Percentiles rank a stretch among this genome's conserved stretches.
Evolutionary conservation across 2,888 invertebrate genomes (phyloP).

Genomic region (Chouioia cunea): DNA sequence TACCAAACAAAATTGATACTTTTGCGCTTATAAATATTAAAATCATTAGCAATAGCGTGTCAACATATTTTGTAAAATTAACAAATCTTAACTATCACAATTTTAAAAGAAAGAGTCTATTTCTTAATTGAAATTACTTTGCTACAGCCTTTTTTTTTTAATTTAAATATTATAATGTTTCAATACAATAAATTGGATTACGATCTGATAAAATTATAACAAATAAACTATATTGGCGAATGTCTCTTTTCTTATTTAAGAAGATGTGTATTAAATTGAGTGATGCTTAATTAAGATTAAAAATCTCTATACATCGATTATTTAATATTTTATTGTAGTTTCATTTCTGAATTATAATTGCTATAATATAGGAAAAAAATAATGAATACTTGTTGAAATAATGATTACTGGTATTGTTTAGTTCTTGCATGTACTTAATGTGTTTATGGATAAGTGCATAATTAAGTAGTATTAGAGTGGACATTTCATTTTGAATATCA

Average conservation of each 20-base stretch:
- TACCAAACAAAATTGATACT: constrained; percentile 33
- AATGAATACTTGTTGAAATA: background rate
- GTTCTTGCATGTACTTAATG: no score
- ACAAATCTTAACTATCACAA: constrained; percentile 29
- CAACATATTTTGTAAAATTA: background rate
- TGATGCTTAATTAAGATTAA: no score
- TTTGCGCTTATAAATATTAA: background rate
- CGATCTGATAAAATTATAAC: background rate
- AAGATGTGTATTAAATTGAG: no score
- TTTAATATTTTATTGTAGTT: background rate
- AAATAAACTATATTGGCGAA: background rate
- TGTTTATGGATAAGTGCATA: no score
- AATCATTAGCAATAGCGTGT: no score
- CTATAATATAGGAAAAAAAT: constrained; percentile 4
- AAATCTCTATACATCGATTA: no score
- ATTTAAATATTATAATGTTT: background rate
- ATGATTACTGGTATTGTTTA: no score
- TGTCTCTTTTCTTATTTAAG: background rate
- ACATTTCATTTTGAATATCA: background rate
- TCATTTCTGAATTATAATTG: background rate
- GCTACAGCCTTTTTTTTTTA: constrained; percentile 6
- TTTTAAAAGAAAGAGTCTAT: constrained; percentile 26
- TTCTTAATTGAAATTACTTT: constrained; percentile 11
- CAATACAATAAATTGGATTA: background rate
- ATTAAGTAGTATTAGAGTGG: constrained; percentile 9